Evolutionary conservation across 2,888 invertebrate species (phyloP).

Genomic region (Stratiomys singularior): DNA sequence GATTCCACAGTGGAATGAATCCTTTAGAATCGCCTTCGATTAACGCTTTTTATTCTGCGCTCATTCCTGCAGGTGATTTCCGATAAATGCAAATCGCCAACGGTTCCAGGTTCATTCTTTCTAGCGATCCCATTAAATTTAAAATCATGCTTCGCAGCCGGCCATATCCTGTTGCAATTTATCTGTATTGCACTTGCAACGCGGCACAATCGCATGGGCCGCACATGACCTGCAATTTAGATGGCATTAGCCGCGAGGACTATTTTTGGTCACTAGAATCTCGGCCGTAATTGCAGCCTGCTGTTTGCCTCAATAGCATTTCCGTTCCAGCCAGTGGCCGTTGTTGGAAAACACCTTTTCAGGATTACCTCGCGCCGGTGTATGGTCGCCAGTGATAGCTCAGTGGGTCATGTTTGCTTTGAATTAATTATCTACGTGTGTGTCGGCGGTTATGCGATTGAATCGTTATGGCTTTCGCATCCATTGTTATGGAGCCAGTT

Average conservation of each 20-base stretch:
- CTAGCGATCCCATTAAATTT: background rate
- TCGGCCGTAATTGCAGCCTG: background rate
- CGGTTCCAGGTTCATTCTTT: too few relatives aligned
- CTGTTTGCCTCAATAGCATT: background rate
- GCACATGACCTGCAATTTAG: background rate
- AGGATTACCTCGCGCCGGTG: background rate
- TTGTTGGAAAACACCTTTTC: background rate
- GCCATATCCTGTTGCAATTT: background rate
- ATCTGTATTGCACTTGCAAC: background rate
- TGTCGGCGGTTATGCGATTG: background rate
- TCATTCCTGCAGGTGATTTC: too few relatives aligned
- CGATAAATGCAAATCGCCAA: too few relatives aligned
- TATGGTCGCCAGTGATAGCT: constrained; percentile 1
- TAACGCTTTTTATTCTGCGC: too few relatives aligned
- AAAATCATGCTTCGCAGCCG: background rate
- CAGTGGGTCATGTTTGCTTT: constrained; percentile 8
- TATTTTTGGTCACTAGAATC: constrained; percentile 3
- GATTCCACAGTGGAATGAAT: too few relatives aligned
- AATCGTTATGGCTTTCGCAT: background rate
- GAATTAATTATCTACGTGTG: background rate
- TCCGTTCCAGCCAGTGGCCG: background rate
- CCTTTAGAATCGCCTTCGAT: too few relatives aligned
- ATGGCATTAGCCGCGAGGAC: background rate
- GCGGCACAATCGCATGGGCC: background rate
- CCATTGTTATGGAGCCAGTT: background rate